A percentile compares a stretch with the other conserved stretches of the same genome.
phyloP scores from a whole-genome alignment of 2,113 vertebrate genomes.

The Podarcis cretensis region DNA sequence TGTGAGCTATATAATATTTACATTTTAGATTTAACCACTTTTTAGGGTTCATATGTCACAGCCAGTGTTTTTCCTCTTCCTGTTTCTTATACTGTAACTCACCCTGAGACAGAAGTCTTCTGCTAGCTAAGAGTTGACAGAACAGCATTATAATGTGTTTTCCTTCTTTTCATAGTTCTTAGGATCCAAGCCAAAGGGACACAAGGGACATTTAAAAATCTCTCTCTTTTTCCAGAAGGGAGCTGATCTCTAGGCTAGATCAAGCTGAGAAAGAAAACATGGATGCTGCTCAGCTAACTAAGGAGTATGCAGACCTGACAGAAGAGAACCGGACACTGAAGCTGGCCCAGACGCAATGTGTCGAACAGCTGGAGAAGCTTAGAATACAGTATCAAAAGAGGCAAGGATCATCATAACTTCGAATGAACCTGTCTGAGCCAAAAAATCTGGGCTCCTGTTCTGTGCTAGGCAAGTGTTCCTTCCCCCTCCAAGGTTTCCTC shows the following conservation, averaged over 20 bases:
- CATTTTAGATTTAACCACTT: too few species aligned
- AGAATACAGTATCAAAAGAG: conserved; percentile 85
- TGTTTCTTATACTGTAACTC: neutral
- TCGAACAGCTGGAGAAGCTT: conserved; percentile 91
- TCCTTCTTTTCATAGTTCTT: neutral
- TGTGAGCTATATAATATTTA: too few species aligned
- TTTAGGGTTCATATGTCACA: too few species aligned
- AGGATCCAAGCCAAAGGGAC: neutral
- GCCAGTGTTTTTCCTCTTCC: too few species aligned
- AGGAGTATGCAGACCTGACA: conserved; percentile 88
- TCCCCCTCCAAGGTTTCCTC: conserved; percentile 48
- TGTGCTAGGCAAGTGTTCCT: conserved; percentile 54
- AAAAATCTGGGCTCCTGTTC: conserved; percentile 33
- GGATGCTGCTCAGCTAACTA: conserved; percentile 88
- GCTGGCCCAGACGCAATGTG: conserved; percentile 87
- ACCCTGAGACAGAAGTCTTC: neutral
- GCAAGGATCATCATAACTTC: conserved; percentile 90
- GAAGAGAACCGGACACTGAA: conserved; percentile 92
- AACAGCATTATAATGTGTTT: neutral
- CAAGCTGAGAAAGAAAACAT: conserved; percentile 89
- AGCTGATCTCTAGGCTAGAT: conserved; percentile 90
- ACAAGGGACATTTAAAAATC: neutral
- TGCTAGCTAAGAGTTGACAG: neutral
- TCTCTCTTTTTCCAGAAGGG: conserved; percentile 78
- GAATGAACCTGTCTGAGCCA: conserved; percentile 23